Evolutionary conservation across 1,140 invertebrate species (phyloP).

Genomic region (Lordiphosa stackelbergi): DNA sequence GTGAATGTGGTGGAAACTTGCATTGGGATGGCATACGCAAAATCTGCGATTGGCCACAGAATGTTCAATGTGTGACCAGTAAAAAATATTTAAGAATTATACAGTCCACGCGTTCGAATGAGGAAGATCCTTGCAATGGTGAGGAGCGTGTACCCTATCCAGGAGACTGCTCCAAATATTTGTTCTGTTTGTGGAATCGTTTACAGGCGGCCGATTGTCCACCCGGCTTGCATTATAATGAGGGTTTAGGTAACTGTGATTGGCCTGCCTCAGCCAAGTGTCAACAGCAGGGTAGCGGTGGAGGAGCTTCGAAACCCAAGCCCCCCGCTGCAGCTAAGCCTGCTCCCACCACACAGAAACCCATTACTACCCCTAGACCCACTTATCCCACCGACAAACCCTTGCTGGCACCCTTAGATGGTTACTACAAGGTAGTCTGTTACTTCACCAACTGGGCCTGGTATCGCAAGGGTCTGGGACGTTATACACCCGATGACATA

Average conservation of each 20-base stretch:
- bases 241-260: slow-evolving; percentile 83
- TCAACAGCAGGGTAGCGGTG: slow-evolving; percentile 38
- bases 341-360: slow-evolving; percentile 49
- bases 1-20: slow-evolving; percentile 82
- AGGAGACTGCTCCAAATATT: slow-evolving; percentile 85
- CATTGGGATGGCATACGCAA: slow-evolving; percentile 86
- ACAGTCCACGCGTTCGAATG: slow-evolving; percentile 49
- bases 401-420: slow-evolving; percentile 77
- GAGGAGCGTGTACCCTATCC: slow-evolving; percentile 82
- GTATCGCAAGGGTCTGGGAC: slow-evolving; percentile 89
- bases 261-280: slow-evolving; percentile 87
- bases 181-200: slow-evolving; percentile 88
- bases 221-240: slow-evolving; percentile 87
- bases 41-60: slow-evolving; percentile 84
- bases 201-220: slow-evolving; percentile 85
- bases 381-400: slow-evolving; percentile 70
- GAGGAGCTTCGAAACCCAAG: slow-evolving; percentile 27
- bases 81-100: slow-evolving; percentile 58
- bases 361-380: slow-evolving; percentile 61
- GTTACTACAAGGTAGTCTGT: slow-evolving; percentile 88
- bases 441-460: slow-evolving; percentile 97
- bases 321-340: slow-evolving; percentile 40
- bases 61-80: slow-evolving; percentile 70
- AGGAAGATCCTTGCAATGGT: slow-evolving; percentile 80
- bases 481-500: slow-evolving; percentile 90